Conservation (phyloP, 2,797 vertebrate genomes). For the Huso huso region DNA sequence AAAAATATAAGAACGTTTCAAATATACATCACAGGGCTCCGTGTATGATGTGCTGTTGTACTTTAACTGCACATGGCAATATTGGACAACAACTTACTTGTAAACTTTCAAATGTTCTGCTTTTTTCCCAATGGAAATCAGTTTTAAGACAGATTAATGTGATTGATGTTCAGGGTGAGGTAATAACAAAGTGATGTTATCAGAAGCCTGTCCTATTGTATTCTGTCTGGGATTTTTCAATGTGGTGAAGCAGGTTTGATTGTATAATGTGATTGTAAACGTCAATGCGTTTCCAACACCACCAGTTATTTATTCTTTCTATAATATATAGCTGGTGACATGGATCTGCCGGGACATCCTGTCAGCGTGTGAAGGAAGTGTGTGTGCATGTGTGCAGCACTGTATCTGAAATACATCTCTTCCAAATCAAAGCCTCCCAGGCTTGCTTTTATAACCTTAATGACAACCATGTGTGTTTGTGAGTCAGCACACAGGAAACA, state of each 20-base stretch:
- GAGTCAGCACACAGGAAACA: conserved; percentile 31
- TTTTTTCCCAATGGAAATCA: too few relatives aligned
- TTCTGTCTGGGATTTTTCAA: not conserved
- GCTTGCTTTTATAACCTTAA: conserved; percentile 48
- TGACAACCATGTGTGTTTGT: conserved; percentile 48
- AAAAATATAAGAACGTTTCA: too few relatives aligned
- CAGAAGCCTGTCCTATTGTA: not conserved
- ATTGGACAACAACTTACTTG: too few relatives aligned
- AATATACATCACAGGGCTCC: too few relatives aligned
- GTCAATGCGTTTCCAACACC: conserved; percentile 18
- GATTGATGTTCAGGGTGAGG: too few relatives aligned
- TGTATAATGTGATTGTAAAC: too few relatives aligned
- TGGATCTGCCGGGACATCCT: conserved; percentile 14
- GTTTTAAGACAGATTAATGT: too few relatives aligned
- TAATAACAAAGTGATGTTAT: too few relatives aligned
- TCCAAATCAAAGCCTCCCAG: conserved; percentile 61
- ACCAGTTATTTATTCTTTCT: conserved; percentile 22
- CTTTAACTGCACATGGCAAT: too few relatives aligned
- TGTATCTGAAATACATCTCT: conserved; percentile 37
- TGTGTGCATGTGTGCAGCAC: conserved; percentile 12
- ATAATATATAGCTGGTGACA: not conserved
- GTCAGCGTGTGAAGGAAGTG: conserved; percentile 15
- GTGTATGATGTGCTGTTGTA: too few relatives aligned
- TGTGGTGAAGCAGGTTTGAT: too few relatives aligned
- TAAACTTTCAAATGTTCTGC: too few relatives aligned